These are phyloP conservation scores for Arctia plantaginis DNA, from an alignment of 2,888 invertebrate species.

Conservation along the genomic window DNA sequence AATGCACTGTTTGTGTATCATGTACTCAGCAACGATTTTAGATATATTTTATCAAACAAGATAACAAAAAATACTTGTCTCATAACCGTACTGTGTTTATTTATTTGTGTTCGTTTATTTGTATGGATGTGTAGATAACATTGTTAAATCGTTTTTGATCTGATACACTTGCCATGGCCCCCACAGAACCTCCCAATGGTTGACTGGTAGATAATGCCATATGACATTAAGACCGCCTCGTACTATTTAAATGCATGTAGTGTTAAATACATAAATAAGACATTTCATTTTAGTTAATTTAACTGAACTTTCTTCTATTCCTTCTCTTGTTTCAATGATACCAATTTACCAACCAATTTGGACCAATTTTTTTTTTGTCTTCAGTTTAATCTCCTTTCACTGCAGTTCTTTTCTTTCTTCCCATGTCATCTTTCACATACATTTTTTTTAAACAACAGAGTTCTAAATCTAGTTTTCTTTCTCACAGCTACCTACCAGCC, in stretches of 20 bases:
- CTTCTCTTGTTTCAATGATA: background rate
- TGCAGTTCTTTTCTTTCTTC: background rate
- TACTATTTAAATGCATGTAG: too few species aligned
- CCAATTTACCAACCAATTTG: background rate
- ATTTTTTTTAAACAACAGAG: background rate
- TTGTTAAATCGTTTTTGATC: background rate
- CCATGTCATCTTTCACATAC: background rate
- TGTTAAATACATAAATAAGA: too few species aligned
- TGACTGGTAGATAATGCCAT: background rate
- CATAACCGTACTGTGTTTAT: background rate
- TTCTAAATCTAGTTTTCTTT: background rate
- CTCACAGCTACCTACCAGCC: conserved; percentile 85
- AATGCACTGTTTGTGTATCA: background rate
- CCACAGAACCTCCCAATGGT: background rate
- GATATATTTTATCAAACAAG: background rate
- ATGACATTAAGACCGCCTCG: background rate
- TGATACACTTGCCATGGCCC: background rate
- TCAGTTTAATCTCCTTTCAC: too few species aligned
- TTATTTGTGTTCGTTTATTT: background rate
- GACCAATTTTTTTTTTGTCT: background rate
- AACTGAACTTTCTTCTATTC: background rate
- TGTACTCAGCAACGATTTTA: background rate
- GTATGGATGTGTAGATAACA: background rate
- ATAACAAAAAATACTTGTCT: background rate
- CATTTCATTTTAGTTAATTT: background rate